Evolutionary conservation across 2,888 invertebrate genomes (phyloP).

Genomic region (Cristatella mucedo): DNA sequence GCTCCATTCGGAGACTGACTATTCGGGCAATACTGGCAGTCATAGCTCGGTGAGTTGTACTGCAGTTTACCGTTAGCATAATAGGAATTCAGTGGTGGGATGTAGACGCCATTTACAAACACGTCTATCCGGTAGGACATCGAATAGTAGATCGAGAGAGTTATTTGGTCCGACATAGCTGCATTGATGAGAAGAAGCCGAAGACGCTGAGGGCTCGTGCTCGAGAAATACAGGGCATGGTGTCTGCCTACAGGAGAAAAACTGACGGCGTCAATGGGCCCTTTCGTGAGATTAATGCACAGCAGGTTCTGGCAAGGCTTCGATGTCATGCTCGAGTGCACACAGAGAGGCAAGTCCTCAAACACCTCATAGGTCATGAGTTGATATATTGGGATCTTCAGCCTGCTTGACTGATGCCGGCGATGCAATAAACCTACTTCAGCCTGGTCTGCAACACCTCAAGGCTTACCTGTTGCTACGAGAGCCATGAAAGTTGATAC

Average conservation of each 20-base stretch:
- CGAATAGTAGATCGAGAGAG: constrained; percentile 1
- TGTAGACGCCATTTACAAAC: constrained; percentile 1
- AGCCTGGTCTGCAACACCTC: too few species aligned
- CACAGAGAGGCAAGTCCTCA: too few species aligned
- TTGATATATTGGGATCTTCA: too few species aligned
- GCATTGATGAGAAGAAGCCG: not conserved
- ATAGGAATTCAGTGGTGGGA: not conserved
- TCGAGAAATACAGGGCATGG: constrained; percentile 6
- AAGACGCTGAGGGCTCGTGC: constrained; percentile 4
- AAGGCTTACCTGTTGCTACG: constrained; percentile 25
- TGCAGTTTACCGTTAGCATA: not conserved
- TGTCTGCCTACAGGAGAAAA: too few species aligned
- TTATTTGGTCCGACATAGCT: not conserved
- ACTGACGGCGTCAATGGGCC: too few species aligned
- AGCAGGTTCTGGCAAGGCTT: too few species aligned
- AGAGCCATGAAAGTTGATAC: constrained; percentile 28
- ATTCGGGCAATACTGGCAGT: constrained; percentile 5
- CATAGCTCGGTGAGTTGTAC: not conserved
- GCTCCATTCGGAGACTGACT: not conserved
- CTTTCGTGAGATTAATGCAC: too few species aligned
- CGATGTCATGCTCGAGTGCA: too few species aligned
- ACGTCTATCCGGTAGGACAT: constrained; percentile 9
- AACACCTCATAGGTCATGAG: too few species aligned
- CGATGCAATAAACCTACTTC: too few species aligned
- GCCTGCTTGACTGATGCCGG: too few species aligned